Percentiles rank a stretch among this genome's conserved stretches.
phyloP scores from a whole-genome alignment of 2,113 vertebrate genomes.

The Xiphophorus maculatus region DNA sequence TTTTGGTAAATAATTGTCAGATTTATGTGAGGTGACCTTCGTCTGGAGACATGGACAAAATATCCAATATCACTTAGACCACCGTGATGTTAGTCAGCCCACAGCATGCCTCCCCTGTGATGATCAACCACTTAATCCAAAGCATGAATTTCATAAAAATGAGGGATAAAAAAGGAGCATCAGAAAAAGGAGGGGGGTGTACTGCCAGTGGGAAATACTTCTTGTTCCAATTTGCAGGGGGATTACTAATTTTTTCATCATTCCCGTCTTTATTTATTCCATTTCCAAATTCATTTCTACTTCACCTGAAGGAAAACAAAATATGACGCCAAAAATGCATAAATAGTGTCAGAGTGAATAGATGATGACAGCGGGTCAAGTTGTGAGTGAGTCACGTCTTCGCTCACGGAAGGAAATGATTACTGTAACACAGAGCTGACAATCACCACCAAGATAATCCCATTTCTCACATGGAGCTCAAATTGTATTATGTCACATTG shows the following conservation, averaged over 20 bases:
- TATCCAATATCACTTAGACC: slow-evolving; percentile 57
- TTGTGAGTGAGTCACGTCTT: slow-evolving; percentile 61
- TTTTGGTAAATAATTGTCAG: not conserved
- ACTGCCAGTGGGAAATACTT: slow-evolving; percentile 59
- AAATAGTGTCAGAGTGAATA: slow-evolving; percentile 59
- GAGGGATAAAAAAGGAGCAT: slow-evolving; percentile 13
- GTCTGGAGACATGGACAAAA: slow-evolving; percentile 33
- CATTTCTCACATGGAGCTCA: slow-evolving; percentile 69
- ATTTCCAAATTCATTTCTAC: slow-evolving; percentile 62
- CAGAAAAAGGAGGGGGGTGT: slow-evolving; percentile 37
- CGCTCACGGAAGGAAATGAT: slow-evolving; percentile 64
- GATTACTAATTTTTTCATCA: slow-evolving; percentile 71
- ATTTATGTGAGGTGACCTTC: slow-evolving; percentile 32
- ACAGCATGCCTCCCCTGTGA: slow-evolving; percentile 33
- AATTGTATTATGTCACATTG: slow-evolving; percentile 73
- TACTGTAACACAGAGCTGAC: slow-evolving; percentile 64
- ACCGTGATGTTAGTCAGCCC: slow-evolving; percentile 34
- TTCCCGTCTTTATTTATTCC: slow-evolving; percentile 63
- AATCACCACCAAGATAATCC: slow-evolving; percentile 69
- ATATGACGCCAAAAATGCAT: slow-evolving; percentile 46
- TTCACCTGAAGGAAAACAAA: slow-evolving; percentile 70
- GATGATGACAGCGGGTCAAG: slow-evolving; percentile 70
- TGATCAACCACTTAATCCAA: slow-evolving; percentile 54
- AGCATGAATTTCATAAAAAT: slow-evolving; percentile 21
- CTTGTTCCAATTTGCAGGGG: slow-evolving; percentile 71